Conservation (phyloP, 2,888 invertebrate genomes). For the Agapetus fuscipes region DNA sequence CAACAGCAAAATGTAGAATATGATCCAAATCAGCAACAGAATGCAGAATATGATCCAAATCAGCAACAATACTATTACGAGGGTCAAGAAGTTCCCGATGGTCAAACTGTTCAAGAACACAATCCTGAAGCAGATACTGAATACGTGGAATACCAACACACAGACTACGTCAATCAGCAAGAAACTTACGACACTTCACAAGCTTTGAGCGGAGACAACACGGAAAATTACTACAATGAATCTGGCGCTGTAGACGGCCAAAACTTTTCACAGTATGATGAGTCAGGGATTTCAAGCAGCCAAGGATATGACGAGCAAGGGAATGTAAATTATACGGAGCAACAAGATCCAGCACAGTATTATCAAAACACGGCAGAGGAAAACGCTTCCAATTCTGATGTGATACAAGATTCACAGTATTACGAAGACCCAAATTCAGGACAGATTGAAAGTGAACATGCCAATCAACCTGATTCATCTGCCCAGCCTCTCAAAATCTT, state of each 20-base stretch:
- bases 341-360: not conserved
- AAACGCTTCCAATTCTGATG: too few relatives aligned
- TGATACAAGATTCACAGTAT: too few relatives aligned
- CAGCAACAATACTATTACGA: constrained; percentile 7
- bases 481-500: constrained; percentile 17
- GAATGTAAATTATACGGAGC: not conserved
- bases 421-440: too few relatives aligned
- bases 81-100: not conserved
- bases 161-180: not conserved
- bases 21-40: constrained; percentile 1
- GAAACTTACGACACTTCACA: too few relatives aligned
- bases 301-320: not conserved
- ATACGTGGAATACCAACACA: constrained; percentile 1
- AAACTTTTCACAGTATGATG: not conserved
- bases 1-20: constrained; percentile 2
- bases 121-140: constrained; percentile 6
- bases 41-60: constrained; percentile 3
- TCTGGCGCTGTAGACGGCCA: not conserved
- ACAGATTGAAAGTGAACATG: not conserved
- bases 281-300: not conserved
- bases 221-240: not conserved
- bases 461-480: not conserved
- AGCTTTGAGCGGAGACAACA: too few relatives aligned
- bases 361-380: not conserved
- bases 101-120: constrained; percentile 2